These are phyloP conservation scores for Rhea pennata DNA, from an alignment of 2,113 vertebrate genomes.

Conservation along the genomic window DNA sequence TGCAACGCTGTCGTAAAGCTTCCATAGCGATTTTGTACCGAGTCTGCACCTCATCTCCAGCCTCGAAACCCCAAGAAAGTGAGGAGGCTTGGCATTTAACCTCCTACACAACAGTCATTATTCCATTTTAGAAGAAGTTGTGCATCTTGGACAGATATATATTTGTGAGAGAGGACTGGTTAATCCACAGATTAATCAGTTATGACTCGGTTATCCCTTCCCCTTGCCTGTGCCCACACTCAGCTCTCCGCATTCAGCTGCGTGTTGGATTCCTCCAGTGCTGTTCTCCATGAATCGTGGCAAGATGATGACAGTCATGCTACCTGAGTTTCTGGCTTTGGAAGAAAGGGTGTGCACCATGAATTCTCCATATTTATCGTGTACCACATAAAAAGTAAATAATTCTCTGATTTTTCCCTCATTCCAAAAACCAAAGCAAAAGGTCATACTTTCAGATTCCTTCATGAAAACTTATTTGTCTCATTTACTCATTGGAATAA, in stretches of 20 bases:
- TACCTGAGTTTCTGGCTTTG: conserved; percentile 21
- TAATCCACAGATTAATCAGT: neutral
- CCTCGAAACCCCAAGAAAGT: neutral
- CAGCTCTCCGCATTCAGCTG: neutral
- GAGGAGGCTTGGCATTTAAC: neutral
- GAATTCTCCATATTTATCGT: neutral
- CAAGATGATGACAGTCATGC: neutral
- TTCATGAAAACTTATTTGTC: neutral
- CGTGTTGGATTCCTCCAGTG: neutral
- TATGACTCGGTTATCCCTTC: neutral
- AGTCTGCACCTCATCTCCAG: neutral
- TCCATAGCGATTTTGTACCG: neutral
- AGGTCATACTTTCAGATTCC: neutral
- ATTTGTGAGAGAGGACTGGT: neutral
- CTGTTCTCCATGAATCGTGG: neutral
- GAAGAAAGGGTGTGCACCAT: neutral
- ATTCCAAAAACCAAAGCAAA: neutral
- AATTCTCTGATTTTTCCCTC: neutral
- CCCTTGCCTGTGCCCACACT: neutral
- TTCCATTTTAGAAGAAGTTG: neutral
- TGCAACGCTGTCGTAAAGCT: neutral
- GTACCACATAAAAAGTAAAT: neutral
- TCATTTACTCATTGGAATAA: neutral
- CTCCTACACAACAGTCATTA: neutral
- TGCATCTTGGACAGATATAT: neutral